phyloP scores from a whole-genome alignment of 2,113 vertebrate species.

The Parotia lawesii region DNA sequence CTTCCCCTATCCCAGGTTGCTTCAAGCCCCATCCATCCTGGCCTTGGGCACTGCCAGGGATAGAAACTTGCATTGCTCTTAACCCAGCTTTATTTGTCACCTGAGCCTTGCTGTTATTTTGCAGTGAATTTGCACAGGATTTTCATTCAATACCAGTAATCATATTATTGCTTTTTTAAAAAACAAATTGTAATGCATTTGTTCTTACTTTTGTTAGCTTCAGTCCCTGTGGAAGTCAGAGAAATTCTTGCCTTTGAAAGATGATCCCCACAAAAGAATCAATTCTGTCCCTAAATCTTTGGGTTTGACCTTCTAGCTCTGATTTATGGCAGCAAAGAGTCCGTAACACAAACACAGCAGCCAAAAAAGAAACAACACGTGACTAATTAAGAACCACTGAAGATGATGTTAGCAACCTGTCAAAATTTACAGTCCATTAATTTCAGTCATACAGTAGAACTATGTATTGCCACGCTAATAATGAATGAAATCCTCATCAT shows the following conservation, averaged over 20 bases:
- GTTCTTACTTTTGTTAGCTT: background rate
- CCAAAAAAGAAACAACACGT: background rate
- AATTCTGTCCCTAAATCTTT: background rate
- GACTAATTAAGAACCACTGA: constrained; percentile 47
- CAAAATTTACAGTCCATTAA: constrained; percentile 54
- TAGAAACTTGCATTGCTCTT: background rate
- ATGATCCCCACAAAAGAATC: background rate
- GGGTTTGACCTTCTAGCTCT: background rate
- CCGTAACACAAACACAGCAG: background rate
- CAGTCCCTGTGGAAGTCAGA: background rate
- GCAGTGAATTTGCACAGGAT: background rate
- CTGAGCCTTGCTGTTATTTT: background rate
- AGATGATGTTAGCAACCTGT: constrained; percentile 29
- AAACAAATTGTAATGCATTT: background rate
- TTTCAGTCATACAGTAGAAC: background rate
- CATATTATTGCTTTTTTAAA: background rate
- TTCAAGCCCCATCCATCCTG: background rate
- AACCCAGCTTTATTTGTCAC: background rate
- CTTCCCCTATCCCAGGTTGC: background rate
- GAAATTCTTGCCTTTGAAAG: background rate
- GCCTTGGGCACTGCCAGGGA: background rate
- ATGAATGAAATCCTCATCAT: constrained; percentile 45
- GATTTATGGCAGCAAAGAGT: background rate
- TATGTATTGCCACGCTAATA: constrained; percentile 6
- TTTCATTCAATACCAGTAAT: background rate